Base-by-base conservation (phyloP, 2,888 invertebrate genomes). In the Arge pagana region DNA sequence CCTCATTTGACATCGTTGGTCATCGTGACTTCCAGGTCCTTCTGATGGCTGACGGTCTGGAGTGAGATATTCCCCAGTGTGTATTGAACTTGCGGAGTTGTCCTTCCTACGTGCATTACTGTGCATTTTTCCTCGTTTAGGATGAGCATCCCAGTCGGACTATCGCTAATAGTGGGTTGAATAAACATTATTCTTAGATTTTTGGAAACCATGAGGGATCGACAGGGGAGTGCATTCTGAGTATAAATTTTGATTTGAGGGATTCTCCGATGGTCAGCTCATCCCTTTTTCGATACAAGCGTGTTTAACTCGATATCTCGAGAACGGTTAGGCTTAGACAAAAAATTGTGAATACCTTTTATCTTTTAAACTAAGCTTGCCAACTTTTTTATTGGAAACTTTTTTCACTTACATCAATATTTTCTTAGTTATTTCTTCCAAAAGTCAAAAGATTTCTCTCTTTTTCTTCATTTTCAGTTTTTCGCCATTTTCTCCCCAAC, bases 271-370 rank as follows among this genome's bases (percentile, higher is more conserved):
- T 23, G 15, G 49, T 26, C 49, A 13, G 39, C 3, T 30, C 5
- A n/a, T 10, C 24, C 23, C 24, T 23, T 23, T 40, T 19, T 39
- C 50, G 18, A 18, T 16, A 40, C 15, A 40, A 50, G 41, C 30
- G 50, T 33, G 30, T 31, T 33, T 31, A 16, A 50, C 33, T 28
- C 21, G 31, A 50, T 40, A 41, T 42, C 24, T 33, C 50, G 31
- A 40, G 13, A 50, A 28, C 40, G 31, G 15, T 19, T 30, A 8
- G 18, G 31, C 4, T 16, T 13, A 41, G 5, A 10, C 8, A 15
- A 50, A 35, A 50, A 50, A 50, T 13, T 33, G 10, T 50, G 7
- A 21, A 50, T 10, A 42, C 41, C 18, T 31, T 40, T 30, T 41
- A 18, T 40, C 40, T 50, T 40, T 6, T 24, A 31, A 41, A 40